Evolutionary conservation across 2,797 vertebrate species (phyloP).

Genomic region (Microchirus variegatus): DNA sequence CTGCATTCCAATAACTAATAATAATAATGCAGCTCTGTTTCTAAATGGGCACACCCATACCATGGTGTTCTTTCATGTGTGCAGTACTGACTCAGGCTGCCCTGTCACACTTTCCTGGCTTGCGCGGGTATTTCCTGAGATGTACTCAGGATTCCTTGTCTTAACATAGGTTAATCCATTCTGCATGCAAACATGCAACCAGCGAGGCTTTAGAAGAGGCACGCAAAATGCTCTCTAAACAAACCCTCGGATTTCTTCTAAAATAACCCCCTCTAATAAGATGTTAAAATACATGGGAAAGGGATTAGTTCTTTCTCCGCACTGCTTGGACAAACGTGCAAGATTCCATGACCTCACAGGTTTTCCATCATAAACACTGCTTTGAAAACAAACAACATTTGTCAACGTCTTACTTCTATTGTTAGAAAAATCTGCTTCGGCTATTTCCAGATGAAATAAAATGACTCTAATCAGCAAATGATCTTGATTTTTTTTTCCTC

Average conservation of each 20-base stretch:
- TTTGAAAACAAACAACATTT: constrained; percentile 20
- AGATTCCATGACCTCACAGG: constrained; percentile 28
- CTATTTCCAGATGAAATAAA: not conserved
- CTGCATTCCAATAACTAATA: constrained; percentile 7
- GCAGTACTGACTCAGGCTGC: constrained; percentile 35
- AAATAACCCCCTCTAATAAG: constrained; percentile 10
- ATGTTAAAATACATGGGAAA: constrained; percentile 26
- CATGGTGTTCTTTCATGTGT: constrained; percentile 32
- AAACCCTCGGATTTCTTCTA: constrained; percentile 12
- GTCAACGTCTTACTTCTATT: not conserved
- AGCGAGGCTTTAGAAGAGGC: constrained; percentile 8
- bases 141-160: constrained; percentile 67
- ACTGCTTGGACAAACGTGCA: constrained; percentile 5
- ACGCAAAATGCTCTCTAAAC: constrained; percentile 5
- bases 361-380: constrained; percentile 21
- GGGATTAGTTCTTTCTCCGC: constrained; percentile 4
- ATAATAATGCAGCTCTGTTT: constrained; percentile 31
- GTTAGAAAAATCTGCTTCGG: not conserved
- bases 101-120: constrained; percentile 74
- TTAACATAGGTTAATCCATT: constrained; percentile 52
- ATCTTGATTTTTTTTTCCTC: not conserved
- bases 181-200: constrained; percentile 35
- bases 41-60: constrained; percentile 29
- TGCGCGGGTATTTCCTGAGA: constrained; percentile 72
- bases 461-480: not conserved